phyloP scores from a whole-genome alignment of 2,113 vertebrate species.

The cattle (Bos taurus) region ARS-UCD2.0 NC_037349.1:17557001-17557500 shows the following conservation, averaged over 20 bases:
- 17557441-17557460: neutral
- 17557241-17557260: neutral
- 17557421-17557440: neutral
- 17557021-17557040: neutral
- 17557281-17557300: neutral
- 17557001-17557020: neutral
- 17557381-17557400: neutral
- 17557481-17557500: neutral
- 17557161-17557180: neutral
- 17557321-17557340: neutral
- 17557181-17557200: neutral
- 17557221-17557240: neutral
- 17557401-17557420: neutral
- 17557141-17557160: rapidly evolving
- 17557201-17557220: neutral
- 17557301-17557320: neutral
- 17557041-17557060: neutral
- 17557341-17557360: neutral
- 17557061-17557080: neutral
- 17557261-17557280: neutral
- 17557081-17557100: neutral
- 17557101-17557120: neutral
- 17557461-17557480: neutral
- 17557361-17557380: neutral
- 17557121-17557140: neutral